Base-by-base conservation (phyloP, 2,797 vertebrate species). In the Fistularia commersonii region DNA sequence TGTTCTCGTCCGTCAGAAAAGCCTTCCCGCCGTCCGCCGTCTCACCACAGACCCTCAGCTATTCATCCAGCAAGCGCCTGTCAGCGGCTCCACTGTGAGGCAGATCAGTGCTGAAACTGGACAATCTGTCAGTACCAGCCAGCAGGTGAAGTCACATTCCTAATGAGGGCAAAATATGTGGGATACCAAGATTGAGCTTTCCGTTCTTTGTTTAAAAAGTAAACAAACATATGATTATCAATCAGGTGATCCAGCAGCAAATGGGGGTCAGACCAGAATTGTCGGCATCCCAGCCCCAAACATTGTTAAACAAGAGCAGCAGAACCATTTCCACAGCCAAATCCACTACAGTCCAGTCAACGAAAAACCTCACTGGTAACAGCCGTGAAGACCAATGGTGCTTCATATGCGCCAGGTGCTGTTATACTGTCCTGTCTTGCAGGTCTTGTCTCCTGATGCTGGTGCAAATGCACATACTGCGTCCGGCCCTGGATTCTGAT, bases 1-100 rank as follows among this genome's bases (percentile, higher is more conserved):
- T 11, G 5, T 40, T 32, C 31, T 32, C 13, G 43, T 6, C 8
- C 64, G 61, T 6, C 53, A 99, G 97, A 97, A 94, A 89, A 97
- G 95, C 65, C 78, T 99, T 62, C 87, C 91, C 69, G 93, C 93
- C 31, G 89, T 98, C 45, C 90, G 95, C 42, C 87, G 90, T 3
- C 87, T 97, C 4, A 93, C 94, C 64, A 89, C 94, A 56, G 88
- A 93, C 60, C 84, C 93, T 1, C 90, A 95, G 82, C 88, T 89
- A 63, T 98, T 98, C 68, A 93, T 98, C 75, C 91, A 94, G 56
- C 91, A 96, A 64, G 96, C 67, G 6, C 58, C 61, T 31, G 62
- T 57, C 15, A 47, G 46, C 47, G 38, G 60, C 32, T 14, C 69
- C n/a, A 45, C 41, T 6, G 3, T 41, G 10, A 79, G 67, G 43